Percentiles rank a stretch among this genome's conserved stretches.
These are phyloP conservation scores for Thysanoteuthis rhombus DNA, from an alignment of 2,888 invertebrate genomes.

Conservation along the genomic window DNA sequence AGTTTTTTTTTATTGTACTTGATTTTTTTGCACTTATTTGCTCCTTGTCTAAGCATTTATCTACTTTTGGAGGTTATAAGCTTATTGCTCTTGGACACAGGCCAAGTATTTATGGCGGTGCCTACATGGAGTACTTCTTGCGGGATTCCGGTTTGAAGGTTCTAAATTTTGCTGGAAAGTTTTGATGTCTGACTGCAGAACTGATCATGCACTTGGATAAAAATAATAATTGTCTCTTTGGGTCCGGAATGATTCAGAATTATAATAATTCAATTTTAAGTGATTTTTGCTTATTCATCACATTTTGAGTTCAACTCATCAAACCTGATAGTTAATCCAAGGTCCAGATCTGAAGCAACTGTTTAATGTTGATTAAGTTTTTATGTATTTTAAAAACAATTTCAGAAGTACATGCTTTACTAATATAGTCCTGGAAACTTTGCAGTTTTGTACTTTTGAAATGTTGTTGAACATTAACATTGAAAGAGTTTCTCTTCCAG, in stretches of 20 bases:
- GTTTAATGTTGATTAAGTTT: too few species aligned
- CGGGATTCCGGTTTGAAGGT: background rate
- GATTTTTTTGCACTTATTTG: background rate
- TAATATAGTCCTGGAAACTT: too few species aligned
- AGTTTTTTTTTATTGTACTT: background rate
- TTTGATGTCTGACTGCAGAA: background rate
- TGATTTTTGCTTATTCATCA: background rate
- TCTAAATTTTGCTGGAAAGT: background rate
- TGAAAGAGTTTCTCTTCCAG: too few species aligned
- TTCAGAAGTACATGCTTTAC: too few species aligned
- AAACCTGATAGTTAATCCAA: background rate
- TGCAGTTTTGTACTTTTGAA: too few species aligned
- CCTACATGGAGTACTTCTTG: background rate
- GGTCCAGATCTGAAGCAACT: too few species aligned
- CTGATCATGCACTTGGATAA: too few species aligned
- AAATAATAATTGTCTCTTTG: too few species aligned
- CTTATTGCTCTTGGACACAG: background rate
- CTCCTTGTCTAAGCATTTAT: background rate
- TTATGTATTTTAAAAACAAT: too few species aligned
- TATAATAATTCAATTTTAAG: too few species aligned
- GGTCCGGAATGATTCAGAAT: too few species aligned
- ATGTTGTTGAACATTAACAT: too few species aligned
- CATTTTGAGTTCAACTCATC: background rate
- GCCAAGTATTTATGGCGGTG: background rate
- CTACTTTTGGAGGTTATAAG: background rate